A percentile compares a stretch with the other conserved stretches of the same genome.
phyloP scores from a whole-genome alignment of 2,113 vertebrate species.

The Picathartes gymnocephalus region DNA sequence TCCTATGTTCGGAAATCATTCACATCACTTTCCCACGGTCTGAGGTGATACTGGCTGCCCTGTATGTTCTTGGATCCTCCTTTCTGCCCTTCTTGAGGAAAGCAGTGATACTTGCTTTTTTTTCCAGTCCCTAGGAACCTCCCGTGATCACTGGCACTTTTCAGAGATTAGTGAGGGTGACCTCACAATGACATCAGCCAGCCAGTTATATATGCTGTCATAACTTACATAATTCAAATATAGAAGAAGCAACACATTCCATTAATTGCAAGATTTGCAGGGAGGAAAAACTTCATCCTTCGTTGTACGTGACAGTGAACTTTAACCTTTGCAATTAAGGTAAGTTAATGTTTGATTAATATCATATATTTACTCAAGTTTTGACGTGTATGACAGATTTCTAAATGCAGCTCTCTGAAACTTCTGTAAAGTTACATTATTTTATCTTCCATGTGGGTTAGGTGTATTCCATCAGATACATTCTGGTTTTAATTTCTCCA shows the following conservation, averaged over 20 bases:
- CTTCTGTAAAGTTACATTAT: background rate
- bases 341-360: conserved; percentile 3
- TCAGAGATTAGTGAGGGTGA: background rate
- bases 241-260: background rate
- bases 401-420: background rate
- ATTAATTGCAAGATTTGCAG: background rate
- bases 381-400: background rate
- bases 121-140: background rate
- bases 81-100: background rate
- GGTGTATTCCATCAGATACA: background rate
- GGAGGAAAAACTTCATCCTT: background rate
- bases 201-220: background rate
- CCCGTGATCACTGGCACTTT: background rate
- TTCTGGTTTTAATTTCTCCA: background rate
- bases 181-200: background rate
- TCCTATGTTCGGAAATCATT: background rate
- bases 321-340: background rate
- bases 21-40: background rate
- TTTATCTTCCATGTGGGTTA: background rate
- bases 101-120: background rate
- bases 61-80: background rate
- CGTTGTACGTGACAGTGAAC: background rate
- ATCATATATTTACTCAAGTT: background rate
- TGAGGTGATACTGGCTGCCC: background rate
- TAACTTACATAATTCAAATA: background rate